phyloP scores from a whole-genome alignment of 1,140 invertebrate genomes.

The Saccostrea cuccullata region DNA sequence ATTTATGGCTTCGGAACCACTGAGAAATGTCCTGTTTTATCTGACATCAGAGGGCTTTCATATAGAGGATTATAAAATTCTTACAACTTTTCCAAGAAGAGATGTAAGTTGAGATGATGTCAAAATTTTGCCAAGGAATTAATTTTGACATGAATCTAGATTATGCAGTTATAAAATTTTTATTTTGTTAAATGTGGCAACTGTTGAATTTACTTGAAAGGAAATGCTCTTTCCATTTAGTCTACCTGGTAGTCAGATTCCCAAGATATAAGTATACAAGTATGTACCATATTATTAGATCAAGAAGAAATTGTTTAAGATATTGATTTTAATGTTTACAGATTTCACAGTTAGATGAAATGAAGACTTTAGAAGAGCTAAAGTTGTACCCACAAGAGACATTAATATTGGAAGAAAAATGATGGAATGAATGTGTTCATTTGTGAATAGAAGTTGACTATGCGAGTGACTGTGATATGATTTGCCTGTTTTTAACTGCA shows the following conservation, averaged over 20 bases:
- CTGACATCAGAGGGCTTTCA: slow-evolving; percentile 92
- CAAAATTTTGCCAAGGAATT: too few relatives aligned
- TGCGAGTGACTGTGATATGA: slow-evolving; percentile 14
- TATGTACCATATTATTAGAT: too few relatives aligned
- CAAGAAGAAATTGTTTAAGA: too few relatives aligned
- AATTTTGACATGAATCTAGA: too few relatives aligned
- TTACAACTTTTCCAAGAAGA: slow-evolving; percentile 93
- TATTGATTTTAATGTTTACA: slow-evolving; percentile 79
- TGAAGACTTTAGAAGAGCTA: slow-evolving; percentile 87
- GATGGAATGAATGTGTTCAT: background rate
- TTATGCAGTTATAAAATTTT: too few relatives aligned
- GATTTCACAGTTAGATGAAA: slow-evolving; percentile 88
- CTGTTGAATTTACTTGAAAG: too few relatives aligned
- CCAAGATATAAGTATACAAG: too few relatives aligned
- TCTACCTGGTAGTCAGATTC: too few relatives aligned
- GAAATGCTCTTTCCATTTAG: too few relatives aligned
- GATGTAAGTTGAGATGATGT: slow-evolving; percentile 80
- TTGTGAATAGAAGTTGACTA: background rate
- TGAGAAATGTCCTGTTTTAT: slow-evolving; percentile 90
- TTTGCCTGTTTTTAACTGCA: slow-evolving; percentile 20
- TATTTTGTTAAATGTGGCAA: too few relatives aligned
- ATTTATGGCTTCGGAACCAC: slow-evolving; percentile 84
- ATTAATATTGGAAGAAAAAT: slow-evolving; percentile 89
- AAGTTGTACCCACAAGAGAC: slow-evolving; percentile 95
- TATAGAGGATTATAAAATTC: slow-evolving; percentile 92